phyloP scores from a whole-genome alignment of 1,140 invertebrate genomes.

The Drosophila seguyi region DNA sequence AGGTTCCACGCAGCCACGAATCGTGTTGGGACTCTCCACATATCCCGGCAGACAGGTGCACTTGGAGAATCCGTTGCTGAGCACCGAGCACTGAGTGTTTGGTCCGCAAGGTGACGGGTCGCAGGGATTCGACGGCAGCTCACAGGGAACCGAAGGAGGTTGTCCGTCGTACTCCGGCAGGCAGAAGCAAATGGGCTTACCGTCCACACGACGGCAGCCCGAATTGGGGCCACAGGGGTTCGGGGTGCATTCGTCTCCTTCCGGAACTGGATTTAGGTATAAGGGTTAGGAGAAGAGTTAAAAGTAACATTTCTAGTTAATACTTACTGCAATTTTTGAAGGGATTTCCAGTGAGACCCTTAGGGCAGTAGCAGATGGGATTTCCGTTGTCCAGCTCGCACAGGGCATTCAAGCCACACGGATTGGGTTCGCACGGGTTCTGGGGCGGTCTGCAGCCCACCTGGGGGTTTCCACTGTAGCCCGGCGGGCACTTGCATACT shows the following conservation, averaged over 20 bases:
- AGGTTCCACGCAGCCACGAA: constrained; percentile 92
- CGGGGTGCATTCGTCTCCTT: constrained; percentile 93
- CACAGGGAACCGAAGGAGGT: constrained; percentile 88
- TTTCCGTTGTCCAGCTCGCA: constrained; percentile 94
- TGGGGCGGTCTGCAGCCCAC: constrained; percentile 87
- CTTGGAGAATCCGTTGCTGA: constrained; percentile 93
- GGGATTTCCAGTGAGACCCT: constrained; percentile 95
- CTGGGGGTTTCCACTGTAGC: constrained; percentile 90
- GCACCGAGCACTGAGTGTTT: constrained; percentile 93
- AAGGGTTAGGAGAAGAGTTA: not conserved
- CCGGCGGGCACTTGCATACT: constrained; percentile 91
- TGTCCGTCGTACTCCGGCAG: constrained; percentile 94
- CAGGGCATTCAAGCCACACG: constrained; percentile 92
- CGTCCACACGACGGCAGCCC: constrained; percentile 90
- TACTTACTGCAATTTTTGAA: constrained; percentile 96
- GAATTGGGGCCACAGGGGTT: constrained; percentile 94
- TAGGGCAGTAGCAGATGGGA: constrained; percentile 95
- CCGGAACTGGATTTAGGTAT: constrained; percentile 88
- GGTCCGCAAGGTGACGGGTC: constrained; percentile 94
- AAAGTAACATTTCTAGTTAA: not conserved
- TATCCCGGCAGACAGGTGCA: constrained; percentile 94
- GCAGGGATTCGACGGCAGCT: constrained; percentile 89
- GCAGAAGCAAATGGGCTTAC: constrained; percentile 92
- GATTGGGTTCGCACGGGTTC: constrained; percentile 93
- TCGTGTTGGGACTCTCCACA: constrained; percentile 94